These are phyloP conservation scores for Sepiola atlantica DNA, from an alignment of 2,888 invertebrate genomes.

Conservation along the genomic window DNA sequence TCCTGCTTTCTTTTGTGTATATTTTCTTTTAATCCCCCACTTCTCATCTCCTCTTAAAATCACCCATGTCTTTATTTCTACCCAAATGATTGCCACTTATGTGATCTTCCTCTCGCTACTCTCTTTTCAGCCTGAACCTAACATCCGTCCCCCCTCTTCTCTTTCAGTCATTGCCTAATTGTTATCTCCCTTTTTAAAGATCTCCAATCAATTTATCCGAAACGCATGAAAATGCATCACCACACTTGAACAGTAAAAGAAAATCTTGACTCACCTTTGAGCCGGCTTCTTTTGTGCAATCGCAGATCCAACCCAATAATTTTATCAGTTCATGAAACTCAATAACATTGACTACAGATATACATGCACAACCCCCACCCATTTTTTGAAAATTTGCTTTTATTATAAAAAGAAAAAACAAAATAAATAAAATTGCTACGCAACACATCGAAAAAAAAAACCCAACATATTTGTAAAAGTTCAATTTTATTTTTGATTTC, in stretches of 20 bases:
- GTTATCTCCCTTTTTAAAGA: slow-evolving; percentile 6
- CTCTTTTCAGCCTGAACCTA: neutral
- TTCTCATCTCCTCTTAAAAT: too few relatives aligned
- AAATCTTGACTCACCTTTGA: neutral
- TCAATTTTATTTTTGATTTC: neutral
- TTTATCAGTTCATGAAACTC: neutral
- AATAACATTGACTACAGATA: neutral
- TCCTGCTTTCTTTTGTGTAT: too few relatives aligned
- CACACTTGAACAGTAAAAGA: neutral
- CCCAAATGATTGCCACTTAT: neutral
- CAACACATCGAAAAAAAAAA: neutral
- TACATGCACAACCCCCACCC: neutral
- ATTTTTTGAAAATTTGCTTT: neutral
- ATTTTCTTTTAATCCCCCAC: too few relatives aligned
- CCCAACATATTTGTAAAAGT: neutral
- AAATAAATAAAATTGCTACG: neutral
- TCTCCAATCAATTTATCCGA: neutral
- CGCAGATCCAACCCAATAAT: neutral
- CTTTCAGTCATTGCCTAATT: neutral
- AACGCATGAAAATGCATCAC: neutral
- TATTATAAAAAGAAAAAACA: neutral
- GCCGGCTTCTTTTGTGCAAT: neutral
- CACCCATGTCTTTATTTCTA: too few relatives aligned
- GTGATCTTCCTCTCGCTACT: neutral
- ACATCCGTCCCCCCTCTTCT: neutral